These are phyloP conservation scores for Fringilla coelebs DNA, from an alignment of 2,797 vertebrate species.

Conservation along the genomic window DNA sequence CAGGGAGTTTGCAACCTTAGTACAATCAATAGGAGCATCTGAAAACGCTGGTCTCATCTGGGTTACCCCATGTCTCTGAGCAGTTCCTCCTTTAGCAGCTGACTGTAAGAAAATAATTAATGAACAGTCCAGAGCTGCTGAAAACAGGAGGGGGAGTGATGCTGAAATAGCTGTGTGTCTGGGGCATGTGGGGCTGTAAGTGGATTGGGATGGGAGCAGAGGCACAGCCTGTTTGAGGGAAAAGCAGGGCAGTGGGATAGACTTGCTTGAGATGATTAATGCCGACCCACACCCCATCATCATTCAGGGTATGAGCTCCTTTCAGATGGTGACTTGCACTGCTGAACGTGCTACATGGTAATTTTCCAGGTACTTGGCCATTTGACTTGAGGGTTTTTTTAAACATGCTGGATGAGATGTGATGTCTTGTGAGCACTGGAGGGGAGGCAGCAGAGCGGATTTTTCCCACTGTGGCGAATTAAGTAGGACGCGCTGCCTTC, in stretches of 20 bases:
- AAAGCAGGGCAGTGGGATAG: not conserved
- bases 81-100: not conserved
- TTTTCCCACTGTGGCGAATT: not conserved
- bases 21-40: constrained; percentile 1
- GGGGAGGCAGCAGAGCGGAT: not conserved
- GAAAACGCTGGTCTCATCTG: not conserved
- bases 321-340: fast-evolving
- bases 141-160: not conserved
- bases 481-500: not conserved
- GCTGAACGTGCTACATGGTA: not conserved
- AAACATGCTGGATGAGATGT: not conserved
- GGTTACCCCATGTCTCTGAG: not conserved
- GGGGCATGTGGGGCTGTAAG: fast-evolving
- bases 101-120: not conserved
- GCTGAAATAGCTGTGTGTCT: not conserved
- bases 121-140: not conserved
- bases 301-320: not conserved
- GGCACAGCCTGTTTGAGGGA: not conserved
- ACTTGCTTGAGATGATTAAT: not conserved
- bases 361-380: constrained; percentile 25
- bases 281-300: not conserved
- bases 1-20: not conserved
- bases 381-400: constrained; percentile 1
- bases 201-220: not conserved
- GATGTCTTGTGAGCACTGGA: not conserved